Percentiles rank a stretch among this genome's conserved stretches.
Conservation (phyloP, 2,113 vertebrate genomes). For the Tympanuchus pallidicinctus region DNA sequence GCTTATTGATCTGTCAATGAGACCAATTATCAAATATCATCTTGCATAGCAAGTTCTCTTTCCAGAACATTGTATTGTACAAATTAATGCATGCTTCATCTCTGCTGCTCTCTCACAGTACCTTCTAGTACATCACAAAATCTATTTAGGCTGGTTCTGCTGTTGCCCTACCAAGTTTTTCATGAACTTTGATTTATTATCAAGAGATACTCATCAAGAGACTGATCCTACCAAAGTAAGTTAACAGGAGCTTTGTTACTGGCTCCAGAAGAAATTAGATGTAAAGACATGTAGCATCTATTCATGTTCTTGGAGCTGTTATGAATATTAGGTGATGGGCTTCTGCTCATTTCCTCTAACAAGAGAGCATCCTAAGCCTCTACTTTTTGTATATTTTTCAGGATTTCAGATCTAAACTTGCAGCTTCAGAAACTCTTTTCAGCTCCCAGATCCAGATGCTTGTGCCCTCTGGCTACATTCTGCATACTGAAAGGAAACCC, state of each 20-base stretch:
- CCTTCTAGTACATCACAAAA: conserved; percentile 13
- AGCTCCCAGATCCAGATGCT: neutral
- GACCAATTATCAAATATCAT: conserved; percentile 35
- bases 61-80: neutral
- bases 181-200: neutral
- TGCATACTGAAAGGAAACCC: neutral
- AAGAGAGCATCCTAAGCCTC: neutral
- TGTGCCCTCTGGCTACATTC: neutral
- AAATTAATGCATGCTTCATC: neutral
- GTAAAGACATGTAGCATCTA: neutral
- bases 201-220: neutral
- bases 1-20: neutral
- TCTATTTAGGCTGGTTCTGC: conserved; percentile 20
- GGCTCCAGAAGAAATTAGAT: neutral
- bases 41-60: conserved; percentile 39
- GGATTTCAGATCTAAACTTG: neutral
- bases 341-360: neutral
- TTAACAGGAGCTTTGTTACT: neutral
- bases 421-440: neutral
- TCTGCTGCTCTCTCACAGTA: neutral
- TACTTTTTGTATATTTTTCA: neutral
- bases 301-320: neutral
- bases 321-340: neutral
- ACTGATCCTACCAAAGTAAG: neutral
- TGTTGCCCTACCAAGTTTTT: neutral